Conservation (phyloP, 2,113 vertebrate species). For the Phalacrocorax brasilianus region DNA sequence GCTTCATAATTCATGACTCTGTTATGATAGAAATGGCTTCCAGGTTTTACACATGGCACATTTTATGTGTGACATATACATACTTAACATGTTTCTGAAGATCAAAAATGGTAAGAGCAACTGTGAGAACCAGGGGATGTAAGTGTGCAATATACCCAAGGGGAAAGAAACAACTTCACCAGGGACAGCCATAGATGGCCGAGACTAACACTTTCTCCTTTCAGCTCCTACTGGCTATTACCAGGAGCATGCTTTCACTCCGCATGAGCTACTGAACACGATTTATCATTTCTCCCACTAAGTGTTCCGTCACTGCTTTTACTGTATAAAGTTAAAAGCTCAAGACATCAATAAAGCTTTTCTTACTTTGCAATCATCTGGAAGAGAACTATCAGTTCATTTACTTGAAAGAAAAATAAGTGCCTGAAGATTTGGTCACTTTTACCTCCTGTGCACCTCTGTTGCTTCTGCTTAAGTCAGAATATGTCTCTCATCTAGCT, state of each 20-base stretch:
- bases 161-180: not conserved
- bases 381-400: not conserved
- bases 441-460: not conserved
- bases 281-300: not conserved
- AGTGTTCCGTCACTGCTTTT: not conserved
- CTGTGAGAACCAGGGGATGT: not conserved
- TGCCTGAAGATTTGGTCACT: not conserved
- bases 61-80: not conserved
- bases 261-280: not conserved
- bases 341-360: not conserved
- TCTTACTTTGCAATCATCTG: not conserved
- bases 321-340: not conserved
- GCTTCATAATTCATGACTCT: not conserved
- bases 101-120: not conserved
- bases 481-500: not conserved
- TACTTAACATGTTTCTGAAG: not conserved
- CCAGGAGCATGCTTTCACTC: not conserved
- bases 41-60: not conserved
- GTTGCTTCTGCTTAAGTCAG: not conserved
- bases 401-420: not conserved
- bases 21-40: not conserved
- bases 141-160: not conserved
- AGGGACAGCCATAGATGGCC: not conserved
- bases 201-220: not conserved
- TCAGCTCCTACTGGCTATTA: not conserved